Evolutionary conservation across 2,113 vertebrate species (phyloP), one percentile per base, ranked within the genome.

Genomic region (Galbula dea): DNA sequence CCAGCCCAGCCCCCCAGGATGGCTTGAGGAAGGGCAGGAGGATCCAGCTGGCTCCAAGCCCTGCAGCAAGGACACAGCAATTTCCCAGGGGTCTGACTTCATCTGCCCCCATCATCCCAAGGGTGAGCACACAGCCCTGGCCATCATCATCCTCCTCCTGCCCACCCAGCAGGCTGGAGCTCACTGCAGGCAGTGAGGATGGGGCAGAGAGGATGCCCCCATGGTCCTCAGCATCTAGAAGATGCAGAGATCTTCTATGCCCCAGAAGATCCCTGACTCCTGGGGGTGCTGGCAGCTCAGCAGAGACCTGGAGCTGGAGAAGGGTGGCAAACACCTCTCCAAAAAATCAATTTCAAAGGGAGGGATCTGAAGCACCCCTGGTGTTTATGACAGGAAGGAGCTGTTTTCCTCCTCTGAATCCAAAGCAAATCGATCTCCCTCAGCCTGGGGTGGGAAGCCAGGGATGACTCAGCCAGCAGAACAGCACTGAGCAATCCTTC

Each of bases 381-480:
- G 29, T 5, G 7, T 14, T 63, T 7, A 2, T 1, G 22, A 34
- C 0, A 4, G 69, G 52, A 24, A 82, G 71, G 62, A 86, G 48
- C 52, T 13, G 54, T 49, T 49, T 4, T 39, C 18, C 61, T 41
- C n/a, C 61, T 39, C 14, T 16, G 41, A 66, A 83, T 32, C 86
- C 93, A 17, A 29, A 67, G 90, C 36, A 46, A 36, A 77, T 34
- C 62, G 16, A 55, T 65, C 61, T 58, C 27, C 27, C 77, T 8
- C 41, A 65, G 81, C 66, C 81, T 1, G 3, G 52, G 92, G 82
- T 84, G 94, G 92, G 95, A 75, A 82, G 8, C 10, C 3, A 23
- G 65, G 74, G 86, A 96, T 94, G 94, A 93, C 69, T 94, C 96
- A 95, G 88, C 71, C n/a, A 1, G 58, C 69, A 68, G 80, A 77